A percentile compares a stretch with the other conserved stretches of the same genome.
Conservation (phyloP, 2,797 vertebrate species). For the Acomys russatus region DNA sequence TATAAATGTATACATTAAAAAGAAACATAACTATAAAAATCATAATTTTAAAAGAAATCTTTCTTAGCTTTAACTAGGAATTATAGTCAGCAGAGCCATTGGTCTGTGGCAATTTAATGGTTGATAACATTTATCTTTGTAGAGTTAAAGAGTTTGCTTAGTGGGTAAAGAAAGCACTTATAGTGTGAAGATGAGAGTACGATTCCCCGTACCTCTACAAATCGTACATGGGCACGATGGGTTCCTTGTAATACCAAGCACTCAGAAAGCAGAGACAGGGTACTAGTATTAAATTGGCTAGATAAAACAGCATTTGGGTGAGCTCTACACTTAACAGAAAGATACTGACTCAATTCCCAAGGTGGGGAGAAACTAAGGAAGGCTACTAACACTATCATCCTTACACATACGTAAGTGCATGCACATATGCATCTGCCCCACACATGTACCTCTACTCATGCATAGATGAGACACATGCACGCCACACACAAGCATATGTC, state of each 20-base stretch:
- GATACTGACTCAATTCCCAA: neutral
- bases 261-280: neutral
- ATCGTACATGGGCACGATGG: too few species aligned
- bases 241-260: neutral
- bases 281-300: neutral
- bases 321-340: neutral
- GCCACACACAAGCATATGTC: neutral
- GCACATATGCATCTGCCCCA: neutral
- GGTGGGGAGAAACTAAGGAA: neutral
- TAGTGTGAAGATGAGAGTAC: neutral
- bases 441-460: neutral
- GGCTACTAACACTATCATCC: neutral
- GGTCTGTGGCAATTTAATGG: neutral
- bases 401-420: neutral
- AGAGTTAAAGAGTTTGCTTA: too few species aligned
- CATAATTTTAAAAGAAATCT: neutral
- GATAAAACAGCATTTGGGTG: neutral
- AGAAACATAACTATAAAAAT: too few species aligned
- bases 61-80: neutral
- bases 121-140: neutral
- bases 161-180: too few species aligned
- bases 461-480: neutral
- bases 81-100: neutral
- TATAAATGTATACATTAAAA: too few species aligned
- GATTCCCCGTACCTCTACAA: neutral